Base-by-base conservation (phyloP, 2,797 vertebrate species). In the Tympanoctomys barrerae region DNA sequence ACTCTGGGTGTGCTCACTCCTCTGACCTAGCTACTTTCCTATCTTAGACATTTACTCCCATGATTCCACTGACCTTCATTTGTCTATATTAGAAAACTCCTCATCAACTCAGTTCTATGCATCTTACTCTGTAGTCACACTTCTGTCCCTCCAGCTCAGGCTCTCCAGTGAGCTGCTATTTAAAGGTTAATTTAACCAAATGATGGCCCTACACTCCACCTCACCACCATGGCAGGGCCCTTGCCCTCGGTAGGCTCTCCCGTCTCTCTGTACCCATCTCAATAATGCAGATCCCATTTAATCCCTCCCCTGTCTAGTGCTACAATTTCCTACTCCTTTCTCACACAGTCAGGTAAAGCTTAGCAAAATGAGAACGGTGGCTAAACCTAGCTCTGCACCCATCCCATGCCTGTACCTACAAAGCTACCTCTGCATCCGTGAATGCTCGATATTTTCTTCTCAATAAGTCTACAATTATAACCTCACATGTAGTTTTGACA, bases 341-440 rank as follows among this genome's bases (percentile, higher is more conserved):
- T 77, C 59, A 68, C 10, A 57, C 9, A 68, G 7, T 52, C 33
- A 31, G 21, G n/a, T 42, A 88, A 61, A 24, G 85, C 24, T 90
- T 39, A 89, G 62, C 4, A 31, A 94, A 75, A 85, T 57, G 4
- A 9, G 13, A 86, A 77, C 2, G 39, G 24, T 19, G 83, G n/a
- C 71, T 90, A 89, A 89, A 89, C n/a, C n/a, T 36, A 85, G 89
- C 33, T 81, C 28, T 33, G 46, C 88, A 71, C 59, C 24, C 13
- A n/a, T 46, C 28, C 3, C 21, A 71, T 64, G 31, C 11, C 26
- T 86, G 22, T 3, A 80, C 18, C 5, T 28, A 24, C 21, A 59
- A 2, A 90, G 26, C 28, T 59, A 86, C 77, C 46, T 36, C 16
- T 39, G 64, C 26, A 84, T 12, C 21, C 61, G 21, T 77, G 57